phyloP scores from a whole-genome alignment of 2,113 vertebrate genomes.

The Cephalopterus ornatus region DNA sequence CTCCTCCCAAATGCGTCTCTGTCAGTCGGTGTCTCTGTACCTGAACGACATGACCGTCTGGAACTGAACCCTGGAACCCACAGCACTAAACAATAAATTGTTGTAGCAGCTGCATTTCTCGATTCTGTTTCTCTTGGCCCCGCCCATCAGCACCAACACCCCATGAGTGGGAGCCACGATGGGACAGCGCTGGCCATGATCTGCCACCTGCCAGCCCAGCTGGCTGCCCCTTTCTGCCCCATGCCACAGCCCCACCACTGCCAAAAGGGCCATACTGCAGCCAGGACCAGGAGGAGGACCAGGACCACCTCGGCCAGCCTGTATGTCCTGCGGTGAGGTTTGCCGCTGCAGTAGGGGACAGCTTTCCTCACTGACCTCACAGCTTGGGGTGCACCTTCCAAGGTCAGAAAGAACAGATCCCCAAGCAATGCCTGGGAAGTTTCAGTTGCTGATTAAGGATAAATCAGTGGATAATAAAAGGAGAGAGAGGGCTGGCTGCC shows the following conservation, averaged over 20 bases:
- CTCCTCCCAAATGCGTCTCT: neutral
- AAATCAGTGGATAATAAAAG: conserved; percentile 20
- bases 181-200: rapidly evolving
- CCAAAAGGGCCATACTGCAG: neutral
- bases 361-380: neutral
- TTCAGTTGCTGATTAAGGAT: conserved; percentile 19
- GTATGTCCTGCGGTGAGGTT: neutral
- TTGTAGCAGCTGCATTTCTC: neutral
- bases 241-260: rapidly evolving
- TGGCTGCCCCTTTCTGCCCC: too few species aligned
- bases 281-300: neutral
- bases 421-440: neutral
- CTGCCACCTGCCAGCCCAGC: rapidly evolving
- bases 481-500: neutral
- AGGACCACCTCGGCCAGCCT: neutral
- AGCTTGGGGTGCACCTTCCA: neutral
- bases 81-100: conserved; percentile 55
- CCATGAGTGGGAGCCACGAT: rapidly evolving
- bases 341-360: neutral
- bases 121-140: neutral
- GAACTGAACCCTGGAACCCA: neutral
- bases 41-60: neutral
- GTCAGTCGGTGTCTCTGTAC: conserved; percentile 37
- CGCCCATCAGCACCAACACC: neutral
- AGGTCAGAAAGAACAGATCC: conserved; percentile 1